phyloP scores from a whole-genome alignment of 2,888 invertebrate species.

The Caenorhabditis sp. region DNA sequence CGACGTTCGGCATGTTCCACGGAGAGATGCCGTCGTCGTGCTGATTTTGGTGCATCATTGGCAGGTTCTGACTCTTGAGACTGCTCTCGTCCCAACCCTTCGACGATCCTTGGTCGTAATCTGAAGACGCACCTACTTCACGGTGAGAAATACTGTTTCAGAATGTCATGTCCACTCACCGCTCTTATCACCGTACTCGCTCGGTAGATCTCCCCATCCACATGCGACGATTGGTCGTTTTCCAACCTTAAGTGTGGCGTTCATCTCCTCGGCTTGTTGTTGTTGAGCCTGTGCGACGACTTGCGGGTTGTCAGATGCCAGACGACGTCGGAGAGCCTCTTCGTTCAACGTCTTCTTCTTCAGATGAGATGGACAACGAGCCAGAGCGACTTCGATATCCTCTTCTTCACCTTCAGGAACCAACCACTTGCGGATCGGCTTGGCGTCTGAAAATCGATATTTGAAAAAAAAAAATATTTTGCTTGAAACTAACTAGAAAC shows the following conservation, averaged over 20 bases:
- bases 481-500: constrained; percentile 38
- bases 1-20: constrained; percentile 47
- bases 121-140: constrained; percentile 30
- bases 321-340: constrained; percentile 46
- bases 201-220: constrained; percentile 63
- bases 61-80: too few relatives aligned
- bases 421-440: constrained; percentile 53
- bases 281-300: constrained; percentile 54
- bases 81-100: constrained; percentile 42
- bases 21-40: constrained; percentile 18
- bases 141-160: constrained; percentile 3
- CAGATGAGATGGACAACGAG: constrained; percentile 45
- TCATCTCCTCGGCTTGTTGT: constrained; percentile 53
- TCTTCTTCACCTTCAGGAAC: constrained; percentile 60
- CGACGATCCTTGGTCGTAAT: constrained; percentile 46
- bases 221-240: constrained; percentile 46
- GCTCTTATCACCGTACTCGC: constrained; percentile 35
- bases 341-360: constrained; percentile 60
- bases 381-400: constrained; percentile 55
- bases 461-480: too few relatives aligned
- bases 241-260: constrained; percentile 52
- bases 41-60: too few relatives aligned
- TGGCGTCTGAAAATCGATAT: constrained; percentile 50
- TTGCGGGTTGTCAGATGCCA: constrained; percentile 55
- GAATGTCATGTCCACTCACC: background rate